These are phyloP conservation scores for Cecropterus lyciades DNA, from an alignment of 1,140 invertebrate species.

Conservation along the genomic window DNA sequence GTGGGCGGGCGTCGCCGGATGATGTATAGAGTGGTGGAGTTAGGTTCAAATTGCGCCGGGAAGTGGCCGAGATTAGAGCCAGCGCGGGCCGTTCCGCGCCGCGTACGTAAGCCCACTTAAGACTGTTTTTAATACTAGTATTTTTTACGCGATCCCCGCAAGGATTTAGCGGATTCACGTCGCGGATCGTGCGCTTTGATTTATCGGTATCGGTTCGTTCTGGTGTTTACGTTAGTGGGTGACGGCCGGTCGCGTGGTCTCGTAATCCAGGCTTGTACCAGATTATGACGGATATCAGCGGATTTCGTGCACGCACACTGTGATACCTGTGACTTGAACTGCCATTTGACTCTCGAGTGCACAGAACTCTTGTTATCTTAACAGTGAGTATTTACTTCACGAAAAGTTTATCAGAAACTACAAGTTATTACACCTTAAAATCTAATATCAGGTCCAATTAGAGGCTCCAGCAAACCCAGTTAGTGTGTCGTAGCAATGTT, in stretches of 20 bases:
- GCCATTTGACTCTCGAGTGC: conserved; percentile 20
- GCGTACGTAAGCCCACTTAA: conserved; percentile 83
- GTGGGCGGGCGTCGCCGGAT: conserved; percentile 81
- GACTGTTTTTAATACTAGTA: conserved; percentile 84
- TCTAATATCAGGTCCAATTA: not conserved
- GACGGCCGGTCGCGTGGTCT: conserved; percentile 65
- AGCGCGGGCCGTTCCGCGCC: conserved; percentile 78
- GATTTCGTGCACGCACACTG: conserved; percentile 70
- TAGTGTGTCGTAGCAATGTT: not conserved
- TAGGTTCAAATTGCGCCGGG: conserved; percentile 88
- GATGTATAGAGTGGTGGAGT: conserved; percentile 88
- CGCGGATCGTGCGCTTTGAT: conserved; percentile 80
- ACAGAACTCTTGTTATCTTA: conserved; percentile 12
- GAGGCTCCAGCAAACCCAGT: no score
- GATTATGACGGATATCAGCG: conserved; percentile 79
- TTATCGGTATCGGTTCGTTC: conserved; percentile 79
- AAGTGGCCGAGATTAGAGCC: conserved; percentile 88
- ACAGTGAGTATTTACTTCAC: conserved; percentile 26
- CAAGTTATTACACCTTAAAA: not conserved
- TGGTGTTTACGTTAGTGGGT: conserved; percentile 80
- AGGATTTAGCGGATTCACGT: conserved; percentile 81
- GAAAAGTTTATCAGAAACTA: not conserved
- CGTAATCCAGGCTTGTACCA: conserved; percentile 76
- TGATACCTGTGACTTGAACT: conserved; percentile 43
- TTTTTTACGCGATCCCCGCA: conserved; percentile 83